Base-by-base conservation (phyloP, 2,888 invertebrate genomes). In the Atrina japonica region DNA sequence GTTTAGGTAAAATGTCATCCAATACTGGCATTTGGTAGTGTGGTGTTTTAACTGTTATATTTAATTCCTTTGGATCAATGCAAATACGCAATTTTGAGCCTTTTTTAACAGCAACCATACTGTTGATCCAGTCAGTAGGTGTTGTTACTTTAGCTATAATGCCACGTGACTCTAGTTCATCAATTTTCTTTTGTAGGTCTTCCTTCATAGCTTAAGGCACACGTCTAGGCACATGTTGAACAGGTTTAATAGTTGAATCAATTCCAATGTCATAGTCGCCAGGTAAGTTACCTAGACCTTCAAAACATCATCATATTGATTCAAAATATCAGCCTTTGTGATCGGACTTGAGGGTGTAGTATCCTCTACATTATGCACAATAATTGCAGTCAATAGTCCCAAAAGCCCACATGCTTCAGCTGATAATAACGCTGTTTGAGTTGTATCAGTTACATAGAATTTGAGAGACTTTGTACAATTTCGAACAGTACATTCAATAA, bases 1-100 rank as follows among this genome's bases (percentile, higher is more conserved):
- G 21, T 14, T 78, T 61, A 27, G 76, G 80, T 23, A 80, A 45
- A 1, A 82, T 45, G 23, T 82, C 82, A 16, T 77, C 76, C 2
- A 82, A 41, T 0, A 66, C 66, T 9, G 80, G 78, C 50, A 80
- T 53, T 2, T 59, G 69, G 52, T 76, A 76, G 30, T 75, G 66
- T 23, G 59, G 56, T 1, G 76, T 40, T 30, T 63, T 53, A 16
- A 82, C n/a, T 3, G 70, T 73, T 58, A 61, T 66, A 52, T 80
- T 83, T 9, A 81, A 50, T 23, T 61, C 61, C 29, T 49, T 61
- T 3, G 61, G 61, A 7, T 61, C 61, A 16, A 61, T 25, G n/a
- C 61, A 49, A 25, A 61, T 49, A 5, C 61, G 14, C 9, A 61
- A 27, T 30, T 61, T 61, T 11, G 16, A 11, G 6, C 23, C 11